phyloP scores from a whole-genome alignment of 2,797 vertebrate genomes.

The Sparidentex hasta region DNA sequence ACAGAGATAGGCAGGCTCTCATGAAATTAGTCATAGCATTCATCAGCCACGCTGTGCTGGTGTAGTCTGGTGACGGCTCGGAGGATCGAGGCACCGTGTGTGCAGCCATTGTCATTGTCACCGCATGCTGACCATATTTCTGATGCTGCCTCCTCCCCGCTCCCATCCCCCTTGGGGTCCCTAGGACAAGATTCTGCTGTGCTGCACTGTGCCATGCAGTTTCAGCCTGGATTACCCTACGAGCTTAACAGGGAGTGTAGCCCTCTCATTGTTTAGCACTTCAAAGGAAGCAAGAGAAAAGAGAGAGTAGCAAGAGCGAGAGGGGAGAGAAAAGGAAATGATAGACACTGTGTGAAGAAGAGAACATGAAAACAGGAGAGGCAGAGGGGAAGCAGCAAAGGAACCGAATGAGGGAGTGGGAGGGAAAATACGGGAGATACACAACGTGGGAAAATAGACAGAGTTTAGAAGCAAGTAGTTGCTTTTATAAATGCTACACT shows the following conservation, averaged over 20 bases:
- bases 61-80: constrained; percentile 35
- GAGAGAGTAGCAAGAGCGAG: constrained; percentile 28
- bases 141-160: constrained; percentile 43
- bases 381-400: constrained; percentile 43
- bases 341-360: constrained; percentile 48
- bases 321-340: constrained; percentile 38
- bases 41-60: constrained; percentile 40
- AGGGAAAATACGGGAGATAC: constrained; percentile 43
- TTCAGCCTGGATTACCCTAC: constrained; percentile 67
- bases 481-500: constrained; percentile 60
- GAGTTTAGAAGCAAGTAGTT: constrained; percentile 46
- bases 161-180: constrained; percentile 45
- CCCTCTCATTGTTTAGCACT: constrained; percentile 82
- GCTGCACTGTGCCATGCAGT: constrained; percentile 63
- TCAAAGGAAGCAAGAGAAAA: constrained; percentile 75
- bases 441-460: constrained; percentile 6
- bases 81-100: constrained; percentile 53
- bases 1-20: constrained; percentile 13
- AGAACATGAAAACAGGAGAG: constrained; percentile 47
- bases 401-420: constrained; percentile 34
- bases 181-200: constrained; percentile 61
- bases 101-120: constrained; percentile 50
- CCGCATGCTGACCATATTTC: constrained; percentile 54
- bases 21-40: constrained; percentile 42
- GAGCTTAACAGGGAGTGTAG: constrained; percentile 71